phyloP scores from a whole-genome alignment of 2,113 vertebrate genomes.

The Lontra canadensis region DNA sequence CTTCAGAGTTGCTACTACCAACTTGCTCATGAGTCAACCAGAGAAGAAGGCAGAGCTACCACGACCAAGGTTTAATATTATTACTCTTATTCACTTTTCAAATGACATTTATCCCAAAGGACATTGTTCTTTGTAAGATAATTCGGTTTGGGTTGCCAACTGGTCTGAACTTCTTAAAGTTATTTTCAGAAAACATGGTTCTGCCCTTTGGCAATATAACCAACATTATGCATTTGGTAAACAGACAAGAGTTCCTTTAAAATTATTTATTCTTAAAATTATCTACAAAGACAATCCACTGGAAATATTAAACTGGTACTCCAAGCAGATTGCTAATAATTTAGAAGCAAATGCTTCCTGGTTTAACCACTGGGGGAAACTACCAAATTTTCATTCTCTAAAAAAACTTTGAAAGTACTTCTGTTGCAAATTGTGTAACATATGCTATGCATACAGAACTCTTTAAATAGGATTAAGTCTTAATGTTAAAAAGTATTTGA shows the following conservation, averaged over 20 bases:
- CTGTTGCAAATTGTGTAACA: conserved; percentile 19
- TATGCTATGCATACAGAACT: conserved; percentile 41
- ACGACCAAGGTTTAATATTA: neutral
- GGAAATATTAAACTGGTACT: neutral
- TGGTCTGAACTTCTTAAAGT: conserved; percentile 35
- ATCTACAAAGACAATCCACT: conserved; percentile 5
- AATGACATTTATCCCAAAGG: neutral
- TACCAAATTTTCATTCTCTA: conserved; percentile 50
- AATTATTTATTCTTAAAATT: conserved; percentile 25
- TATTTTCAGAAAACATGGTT: conserved; percentile 49
- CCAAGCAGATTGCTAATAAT: conserved; percentile 32
- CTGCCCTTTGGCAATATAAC: neutral
- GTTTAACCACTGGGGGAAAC: neutral
- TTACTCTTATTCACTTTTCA: neutral
- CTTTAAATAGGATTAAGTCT: conserved; percentile 58
- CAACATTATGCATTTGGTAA: neutral
- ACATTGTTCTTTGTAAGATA: neutral
- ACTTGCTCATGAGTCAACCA: neutral
- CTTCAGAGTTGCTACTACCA: neutral
- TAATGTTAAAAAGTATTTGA: conserved; percentile 53
- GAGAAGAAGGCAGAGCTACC: neutral
- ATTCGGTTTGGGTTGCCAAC: neutral
- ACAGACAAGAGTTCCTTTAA: neutral
- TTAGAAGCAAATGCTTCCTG: conserved; percentile 53
- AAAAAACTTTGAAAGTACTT: conserved; percentile 47